Percentiles rank a stretch among this genome's conserved stretches.
These are phyloP conservation scores for Nilaparvata lugens DNA, from an alignment of 1,140 invertebrate genomes.

Conservation along the genomic window DNA sequence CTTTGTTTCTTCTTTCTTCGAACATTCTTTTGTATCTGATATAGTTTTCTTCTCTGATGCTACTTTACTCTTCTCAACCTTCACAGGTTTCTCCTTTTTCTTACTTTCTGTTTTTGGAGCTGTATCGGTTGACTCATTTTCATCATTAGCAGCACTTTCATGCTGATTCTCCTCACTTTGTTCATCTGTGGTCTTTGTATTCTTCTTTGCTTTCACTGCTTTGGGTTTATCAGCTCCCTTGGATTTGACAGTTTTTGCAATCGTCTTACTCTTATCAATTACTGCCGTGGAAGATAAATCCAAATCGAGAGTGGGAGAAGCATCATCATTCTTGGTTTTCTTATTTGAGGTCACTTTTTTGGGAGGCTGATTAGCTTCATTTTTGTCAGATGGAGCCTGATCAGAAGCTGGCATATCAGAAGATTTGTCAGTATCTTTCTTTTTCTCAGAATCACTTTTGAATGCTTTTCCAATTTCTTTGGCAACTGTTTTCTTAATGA, in stretches of 20 bases:
- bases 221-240: slow-evolving; percentile 7
- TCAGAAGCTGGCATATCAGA: neutral
- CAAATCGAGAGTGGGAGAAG: too few species aligned
- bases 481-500: neutral
- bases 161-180: neutral
- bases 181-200: slow-evolving; percentile 3
- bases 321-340: neutral
- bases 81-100: neutral
- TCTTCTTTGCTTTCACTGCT: slow-evolving; percentile 6
- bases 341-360: neutral
- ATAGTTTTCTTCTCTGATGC: slow-evolving; percentile 1
- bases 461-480: neutral
- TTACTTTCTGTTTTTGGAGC: neutral
- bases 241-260: neutral
- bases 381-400: neutral
- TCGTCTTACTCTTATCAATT: neutral
- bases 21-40: neutral
- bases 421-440: neutral
- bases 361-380: neutral
- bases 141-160: neutral
- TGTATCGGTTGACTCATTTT: neutral
- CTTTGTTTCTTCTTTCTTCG: slow-evolving; percentile 12
- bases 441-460: neutral
- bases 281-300: too few species aligned
- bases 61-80: neutral